Percentiles rank a stretch among this genome's conserved stretches.
These are phyloP conservation scores for Aphodius sticticus DNA, from an alignment of 2,888 invertebrate species.

Conservation along the genomic window DNA sequence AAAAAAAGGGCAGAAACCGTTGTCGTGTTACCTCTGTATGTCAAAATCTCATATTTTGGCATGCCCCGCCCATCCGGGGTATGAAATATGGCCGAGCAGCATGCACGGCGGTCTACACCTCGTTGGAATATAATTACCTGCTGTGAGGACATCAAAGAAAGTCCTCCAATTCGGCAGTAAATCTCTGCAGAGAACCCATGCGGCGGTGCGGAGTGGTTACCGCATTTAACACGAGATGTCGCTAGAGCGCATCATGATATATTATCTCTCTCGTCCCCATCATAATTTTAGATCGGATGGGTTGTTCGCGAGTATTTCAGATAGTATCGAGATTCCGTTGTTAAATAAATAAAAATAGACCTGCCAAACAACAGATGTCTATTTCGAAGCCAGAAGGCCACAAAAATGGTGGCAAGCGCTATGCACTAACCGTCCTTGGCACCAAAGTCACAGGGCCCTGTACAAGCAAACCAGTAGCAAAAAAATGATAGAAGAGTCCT, in stretches of 20 bases:
- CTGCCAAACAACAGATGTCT: too few species aligned
- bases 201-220: neutral
- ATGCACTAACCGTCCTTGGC: too few species aligned
- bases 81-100: neutral
- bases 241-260: neutral
- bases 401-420: too few species aligned
- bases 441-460: too few species aligned
- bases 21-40: neutral
- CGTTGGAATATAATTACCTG: neutral
- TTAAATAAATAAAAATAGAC: too few species aligned
- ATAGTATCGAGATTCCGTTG: too few species aligned
- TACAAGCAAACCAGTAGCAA: too few species aligned
- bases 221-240: constrained; percentile 4
- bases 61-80: neutral
- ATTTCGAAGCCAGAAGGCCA: too few species aligned
- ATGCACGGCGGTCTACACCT: neutral
- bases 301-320: too few species aligned
- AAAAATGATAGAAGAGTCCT: too few species aligned
- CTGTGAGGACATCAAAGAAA: neutral
- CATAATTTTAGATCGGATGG: neutral
- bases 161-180: neutral
- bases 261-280: neutral
- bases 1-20: too few species aligned
- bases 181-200: neutral
- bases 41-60: neutral